Conservation (phyloP, 1,140 invertebrate species). For the Euwallacea fornicatus region DNA sequence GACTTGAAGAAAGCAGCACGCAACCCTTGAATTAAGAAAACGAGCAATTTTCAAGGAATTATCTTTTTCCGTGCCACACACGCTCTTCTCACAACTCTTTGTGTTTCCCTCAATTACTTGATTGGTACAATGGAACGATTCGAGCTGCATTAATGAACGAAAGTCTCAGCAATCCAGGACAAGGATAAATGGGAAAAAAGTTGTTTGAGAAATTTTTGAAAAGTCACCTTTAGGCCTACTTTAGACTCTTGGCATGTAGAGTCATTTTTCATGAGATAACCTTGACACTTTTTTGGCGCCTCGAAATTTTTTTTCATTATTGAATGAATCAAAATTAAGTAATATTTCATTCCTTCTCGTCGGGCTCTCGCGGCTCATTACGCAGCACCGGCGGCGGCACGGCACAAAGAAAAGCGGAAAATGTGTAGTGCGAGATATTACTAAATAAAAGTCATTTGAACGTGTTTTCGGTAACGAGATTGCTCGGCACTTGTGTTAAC, state of each 20-base stretch:
- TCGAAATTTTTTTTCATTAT: too few relatives aligned
- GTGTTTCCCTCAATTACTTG: slow-evolving; percentile 2
- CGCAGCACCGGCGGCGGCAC: too few relatives aligned
- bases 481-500: slow-evolving; percentile 23
- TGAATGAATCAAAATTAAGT: too few relatives aligned
- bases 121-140: slow-evolving; percentile 1
- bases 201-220: too few relatives aligned
- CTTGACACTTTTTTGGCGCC: background rate
- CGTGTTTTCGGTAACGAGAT: slow-evolving; percentile 24
- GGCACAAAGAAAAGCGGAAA: background rate
- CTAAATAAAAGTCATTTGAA: slow-evolving; percentile 21
- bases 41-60: slow-evolving; percentile 2
- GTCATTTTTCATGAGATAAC: background rate
- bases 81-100: background rate
- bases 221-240: too few relatives aligned
- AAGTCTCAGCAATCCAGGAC: background rate
- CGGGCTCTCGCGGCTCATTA: too few relatives aligned
- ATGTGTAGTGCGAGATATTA: slow-evolving; percentile 12
- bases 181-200: background rate
- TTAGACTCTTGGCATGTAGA: background rate
- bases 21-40: slow-evolving; percentile 5
- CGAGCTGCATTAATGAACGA: background rate
- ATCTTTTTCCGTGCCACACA: slow-evolving; percentile 3
- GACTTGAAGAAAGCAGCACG: background rate
- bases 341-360: too few relatives aligned